phyloP scores from a whole-genome alignment of 2,113 vertebrate species.

The Semicossyphus pulcher region DNA sequence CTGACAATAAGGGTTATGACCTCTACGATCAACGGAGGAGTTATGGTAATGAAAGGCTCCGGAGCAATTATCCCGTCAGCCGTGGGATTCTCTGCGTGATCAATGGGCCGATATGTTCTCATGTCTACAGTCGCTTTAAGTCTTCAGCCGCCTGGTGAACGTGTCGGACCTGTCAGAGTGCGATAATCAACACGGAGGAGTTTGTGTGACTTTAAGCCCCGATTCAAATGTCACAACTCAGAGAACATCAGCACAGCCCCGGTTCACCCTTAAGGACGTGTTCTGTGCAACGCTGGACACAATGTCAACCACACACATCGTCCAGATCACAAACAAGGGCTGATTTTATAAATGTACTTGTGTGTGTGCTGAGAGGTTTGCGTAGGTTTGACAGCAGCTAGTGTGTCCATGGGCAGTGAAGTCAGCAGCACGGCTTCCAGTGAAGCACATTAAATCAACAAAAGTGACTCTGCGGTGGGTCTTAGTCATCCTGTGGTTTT shows the following conservation, averaged over 20 bases:
- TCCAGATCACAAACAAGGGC: conserved; percentile 10
- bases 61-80: conserved; percentile 61
- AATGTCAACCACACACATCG: not conserved
- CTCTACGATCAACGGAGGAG: conserved; percentile 46
- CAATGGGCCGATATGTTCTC: conserved; percentile 57
- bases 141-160: not conserved
- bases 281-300: conserved; percentile 5
- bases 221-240: conserved; percentile 61
- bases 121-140: conserved; percentile 40
- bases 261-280: conserved; percentile 25
- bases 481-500: conserved; percentile 58
- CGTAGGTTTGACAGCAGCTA: conserved; percentile 40
- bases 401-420: conserved; percentile 37
- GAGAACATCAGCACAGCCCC: conserved; percentile 22
- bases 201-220: conserved; percentile 49
- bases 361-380: conserved; percentile 25
- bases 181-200: conserved; percentile 9
- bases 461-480: conserved; percentile 45
- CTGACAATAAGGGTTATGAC: conserved; percentile 48
- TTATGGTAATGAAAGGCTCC: conserved; percentile 44
- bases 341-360: conserved; percentile 12
- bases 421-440: conserved; percentile 42
- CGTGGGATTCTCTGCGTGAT: conserved; percentile 49
- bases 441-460: conserved; percentile 64
- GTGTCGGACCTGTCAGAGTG: conserved; percentile 26